phyloP scores from a whole-genome alignment of 2,797 vertebrate species.

The Danionella dracula region DNA sequence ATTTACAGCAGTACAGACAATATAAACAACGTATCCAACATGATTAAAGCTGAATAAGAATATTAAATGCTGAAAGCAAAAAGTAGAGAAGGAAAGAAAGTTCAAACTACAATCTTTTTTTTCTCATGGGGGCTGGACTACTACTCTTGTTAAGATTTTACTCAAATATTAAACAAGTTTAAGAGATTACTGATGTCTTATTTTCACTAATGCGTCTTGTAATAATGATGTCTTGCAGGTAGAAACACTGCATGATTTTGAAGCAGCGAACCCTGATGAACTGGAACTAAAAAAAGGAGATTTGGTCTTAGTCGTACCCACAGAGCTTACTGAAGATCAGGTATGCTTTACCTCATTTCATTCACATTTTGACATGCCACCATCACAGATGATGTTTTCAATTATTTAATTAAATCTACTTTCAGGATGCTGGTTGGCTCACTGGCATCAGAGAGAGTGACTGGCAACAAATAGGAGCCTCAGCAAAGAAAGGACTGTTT shows the following conservation, averaged over 20 bases:
- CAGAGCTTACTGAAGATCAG: slow-evolving; percentile 84
- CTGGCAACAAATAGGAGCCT: slow-evolving; percentile 77
- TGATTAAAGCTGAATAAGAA: no score
- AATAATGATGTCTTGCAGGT: slow-evolving; percentile 66
- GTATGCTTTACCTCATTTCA: slow-evolving; percentile 57
- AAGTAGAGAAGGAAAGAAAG: no score
- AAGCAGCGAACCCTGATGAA: slow-evolving; percentile 92
- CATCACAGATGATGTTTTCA: not conserved
- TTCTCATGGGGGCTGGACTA: no score
- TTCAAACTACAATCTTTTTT: no score
- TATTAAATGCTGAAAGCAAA: no score
- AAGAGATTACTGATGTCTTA: no score
- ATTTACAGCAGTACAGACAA: no score
- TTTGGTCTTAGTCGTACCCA: slow-evolving; percentile 84
- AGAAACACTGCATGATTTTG: slow-evolving; percentile 90
- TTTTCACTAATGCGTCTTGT: not conserved
- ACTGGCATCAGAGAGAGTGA: slow-evolving; percentile 86
- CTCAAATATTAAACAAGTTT: no score
- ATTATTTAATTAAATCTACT: slow-evolving; percentile 9
- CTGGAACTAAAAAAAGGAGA: slow-evolving; percentile 86
- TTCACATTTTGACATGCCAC: not conserved
- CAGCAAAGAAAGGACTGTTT: slow-evolving; percentile 85
- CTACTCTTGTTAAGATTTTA: no score
- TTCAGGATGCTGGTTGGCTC: slow-evolving; percentile 95
- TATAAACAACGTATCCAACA: no score